A percentile compares a stretch with the other conserved stretches of the same genome.
These are phyloP conservation scores for Cottus gobio DNA, from an alignment of 2,113 vertebrate species.

Conservation along the genomic window DNA sequence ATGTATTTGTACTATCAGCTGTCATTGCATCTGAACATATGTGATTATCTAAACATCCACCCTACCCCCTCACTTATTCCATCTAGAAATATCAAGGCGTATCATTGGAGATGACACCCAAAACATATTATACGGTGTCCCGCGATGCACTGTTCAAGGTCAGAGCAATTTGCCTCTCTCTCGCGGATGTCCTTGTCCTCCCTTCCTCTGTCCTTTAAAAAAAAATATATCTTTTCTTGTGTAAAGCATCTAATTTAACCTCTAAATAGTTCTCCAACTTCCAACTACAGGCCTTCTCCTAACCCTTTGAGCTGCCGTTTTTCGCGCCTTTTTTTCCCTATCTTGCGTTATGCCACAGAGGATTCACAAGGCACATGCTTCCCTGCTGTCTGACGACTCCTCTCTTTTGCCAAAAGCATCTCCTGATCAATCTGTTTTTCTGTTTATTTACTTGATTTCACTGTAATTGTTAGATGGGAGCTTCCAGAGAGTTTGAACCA, in stretches of 20 bases:
- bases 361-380: slow-evolving; percentile 58
- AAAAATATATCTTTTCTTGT: slow-evolving; percentile 29
- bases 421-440: slow-evolving; percentile 66
- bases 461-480: slow-evolving; percentile 25
- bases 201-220: slow-evolving; percentile 47
- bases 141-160: slow-evolving; percentile 88
- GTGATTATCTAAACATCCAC: slow-evolving; percentile 80
- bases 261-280: slow-evolving; percentile 47
- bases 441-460: not conserved
- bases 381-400: slow-evolving; percentile 41
- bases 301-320: slow-evolving; percentile 64
- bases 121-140: slow-evolving; percentile 88
- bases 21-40: slow-evolving; percentile 75
- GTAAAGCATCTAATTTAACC: slow-evolving; percentile 60
- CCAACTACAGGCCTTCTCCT: slow-evolving; percentile 57
- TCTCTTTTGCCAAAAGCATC: slow-evolving; percentile 54
- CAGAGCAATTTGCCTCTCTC: slow-evolving; percentile 83
- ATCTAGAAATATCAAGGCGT: slow-evolving; percentile 88
- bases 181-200: slow-evolving; percentile 70
- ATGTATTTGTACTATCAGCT: slow-evolving; percentile 69
- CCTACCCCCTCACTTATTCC: slow-evolving; percentile 81
- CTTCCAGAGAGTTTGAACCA: slow-evolving; percentile 22
- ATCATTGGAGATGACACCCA: slow-evolving; percentile 88
- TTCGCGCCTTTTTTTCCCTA: slow-evolving; percentile 3
- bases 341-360: slow-evolving; percentile 56